These are phyloP conservation scores for Macrosoma leucophasiata DNA, from an alignment of 2,888 invertebrate species.

Conservation along the genomic window DNA sequence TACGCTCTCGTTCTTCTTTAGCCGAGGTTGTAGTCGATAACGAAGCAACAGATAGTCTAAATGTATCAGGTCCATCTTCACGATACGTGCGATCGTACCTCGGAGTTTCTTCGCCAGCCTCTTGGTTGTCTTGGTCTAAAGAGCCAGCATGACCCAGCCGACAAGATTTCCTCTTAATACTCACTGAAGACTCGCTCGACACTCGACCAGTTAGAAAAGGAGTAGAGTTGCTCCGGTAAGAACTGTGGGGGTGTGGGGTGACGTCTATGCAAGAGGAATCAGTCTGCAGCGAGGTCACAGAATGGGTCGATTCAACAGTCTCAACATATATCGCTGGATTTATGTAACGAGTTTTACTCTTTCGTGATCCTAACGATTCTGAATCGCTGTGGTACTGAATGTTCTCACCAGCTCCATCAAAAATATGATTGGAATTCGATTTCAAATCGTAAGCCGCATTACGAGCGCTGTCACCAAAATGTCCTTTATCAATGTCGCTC, in stretches of 20 bases:
- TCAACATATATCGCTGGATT: slow-evolving; percentile 79
- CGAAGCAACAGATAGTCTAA: slow-evolving; percentile 61
- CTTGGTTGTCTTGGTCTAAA: slow-evolving; percentile 12
- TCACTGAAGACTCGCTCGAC: slow-evolving; percentile 48
- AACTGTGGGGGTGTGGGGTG: slow-evolving; percentile 64
- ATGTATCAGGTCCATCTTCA: slow-evolving; percentile 63
- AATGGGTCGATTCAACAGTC: slow-evolving; percentile 56
- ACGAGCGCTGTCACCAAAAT: slow-evolving; percentile 58
- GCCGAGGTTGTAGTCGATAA: slow-evolving; percentile 61
- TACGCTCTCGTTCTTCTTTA: slow-evolving; percentile 60
- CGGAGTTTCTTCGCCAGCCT: slow-evolving; percentile 42
- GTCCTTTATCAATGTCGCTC: slow-evolving; percentile 47
- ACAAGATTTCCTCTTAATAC: slow-evolving; percentile 59
- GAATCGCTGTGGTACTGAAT: slow-evolving; percentile 61
- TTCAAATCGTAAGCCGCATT: slow-evolving; percentile 37
- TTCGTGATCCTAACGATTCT: slow-evolving; percentile 52
- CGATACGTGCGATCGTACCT: slow-evolving; percentile 51
- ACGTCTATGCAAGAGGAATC: slow-evolving; percentile 46
- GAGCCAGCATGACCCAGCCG: slow-evolving; percentile 32
- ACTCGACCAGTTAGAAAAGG: slow-evolving; percentile 57
- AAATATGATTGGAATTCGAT: slow-evolving; percentile 49
- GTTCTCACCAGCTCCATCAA: slow-evolving; percentile 65
- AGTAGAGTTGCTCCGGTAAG: slow-evolving; percentile 61
- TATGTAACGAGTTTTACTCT: slow-evolving; percentile 70
- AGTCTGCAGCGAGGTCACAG: slow-evolving; percentile 55